Evolutionary conservation across 2,888 invertebrate genomes (phyloP).

Genomic region (Zygothrica quintamaculata): DNA sequence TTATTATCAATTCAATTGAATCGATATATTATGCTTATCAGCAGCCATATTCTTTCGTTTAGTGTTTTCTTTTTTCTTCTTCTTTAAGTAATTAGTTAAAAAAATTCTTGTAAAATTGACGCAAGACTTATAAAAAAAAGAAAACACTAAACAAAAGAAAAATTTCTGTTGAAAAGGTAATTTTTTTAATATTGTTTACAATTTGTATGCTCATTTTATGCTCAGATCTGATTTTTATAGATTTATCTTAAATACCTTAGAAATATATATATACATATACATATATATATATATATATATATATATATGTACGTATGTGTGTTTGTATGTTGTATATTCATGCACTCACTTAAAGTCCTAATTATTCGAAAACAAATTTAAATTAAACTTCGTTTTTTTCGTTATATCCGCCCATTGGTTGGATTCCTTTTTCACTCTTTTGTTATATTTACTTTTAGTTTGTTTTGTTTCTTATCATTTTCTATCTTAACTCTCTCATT

Average conservation of each 20-base stretch:
- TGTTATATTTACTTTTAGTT: constrained; percentile 20
- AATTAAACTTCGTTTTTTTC: constrained; percentile 37
- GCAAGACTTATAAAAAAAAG: constrained; percentile 59
- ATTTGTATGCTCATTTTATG: constrained; percentile 56
- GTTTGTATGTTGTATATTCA: constrained; percentile 35
- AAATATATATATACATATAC: constrained; percentile 39
- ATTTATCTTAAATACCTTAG: constrained; percentile 46
- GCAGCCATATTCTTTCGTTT: constrained; percentile 42
- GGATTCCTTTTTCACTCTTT: constrained; percentile 1
- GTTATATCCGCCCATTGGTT: not conserved
- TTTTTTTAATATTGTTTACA: constrained; percentile 63
- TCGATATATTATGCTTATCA: too few species aligned
- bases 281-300: constrained; percentile 25
- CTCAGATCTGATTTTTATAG: constrained; percentile 50
- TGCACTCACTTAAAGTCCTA: constrained; percentile 46
- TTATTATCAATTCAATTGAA: constrained; percentile 36
- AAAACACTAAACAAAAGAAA: constrained; percentile 46
- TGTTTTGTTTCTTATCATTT: constrained; percentile 17
- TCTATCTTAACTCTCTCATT: constrained; percentile 15
- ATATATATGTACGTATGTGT: constrained; percentile 42
- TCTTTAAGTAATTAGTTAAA: constrained; percentile 47
- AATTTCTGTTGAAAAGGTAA: constrained; percentile 64
- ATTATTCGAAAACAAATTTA: constrained; percentile 65
- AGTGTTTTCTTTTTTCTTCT: constrained; percentile 20
- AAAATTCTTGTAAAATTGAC: constrained; percentile 58